Evolutionary conservation across 2,113 vertebrate genomes (phyloP), one percentile per base, ranked within the genome.

Genomic region (Euleptes europaea): DNA sequence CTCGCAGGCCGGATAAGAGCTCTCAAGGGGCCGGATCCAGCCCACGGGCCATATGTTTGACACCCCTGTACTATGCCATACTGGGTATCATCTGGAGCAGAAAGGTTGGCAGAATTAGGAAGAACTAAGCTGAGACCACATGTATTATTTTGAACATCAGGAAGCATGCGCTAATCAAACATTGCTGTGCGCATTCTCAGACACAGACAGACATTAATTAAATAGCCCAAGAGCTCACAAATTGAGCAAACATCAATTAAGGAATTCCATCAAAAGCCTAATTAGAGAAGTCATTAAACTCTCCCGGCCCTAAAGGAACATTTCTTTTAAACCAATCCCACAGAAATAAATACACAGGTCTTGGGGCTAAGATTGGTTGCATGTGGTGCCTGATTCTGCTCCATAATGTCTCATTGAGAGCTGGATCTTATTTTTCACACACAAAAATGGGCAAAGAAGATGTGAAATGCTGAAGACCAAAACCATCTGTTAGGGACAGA

Each of bases 181-280:
- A 47, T 71, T 70, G 67, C 57, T 73, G 33, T 57, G 42, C 31
- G 28, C 44, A 40, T 63, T 65, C 23, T 44, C 51, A 21, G 51
- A n/a, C n/a, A n/a, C n/a, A 54, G 79, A 72, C 54, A 87, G 23
- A 17, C n/a, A 82, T 40, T 72, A 73, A 87, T 49, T 82, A 87
- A 87, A 83, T 38, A 78, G 80, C 51, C 76, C 40, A 78, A 9
- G 66, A 78, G 80, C 80, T 87, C 74, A 78, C 66, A 83, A 78
- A 78, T 40, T 38, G 51, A 82, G 85, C 66, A 63, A 83, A 86
- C 40, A n/a, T 87, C 81, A 51, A 78, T 87, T 83, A 83, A 65
- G 40, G 40, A 51, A 82, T 70, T 71, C 73, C 12, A 35, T 71
- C 73, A 78, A 63, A 87, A 49, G 51, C 40, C 63, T 78, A 87